Evolutionary conservation across 2,797 vertebrate species (phyloP), one percentile per base, ranked within the genome.

Genomic region (Sebastes vulpes): DNA sequence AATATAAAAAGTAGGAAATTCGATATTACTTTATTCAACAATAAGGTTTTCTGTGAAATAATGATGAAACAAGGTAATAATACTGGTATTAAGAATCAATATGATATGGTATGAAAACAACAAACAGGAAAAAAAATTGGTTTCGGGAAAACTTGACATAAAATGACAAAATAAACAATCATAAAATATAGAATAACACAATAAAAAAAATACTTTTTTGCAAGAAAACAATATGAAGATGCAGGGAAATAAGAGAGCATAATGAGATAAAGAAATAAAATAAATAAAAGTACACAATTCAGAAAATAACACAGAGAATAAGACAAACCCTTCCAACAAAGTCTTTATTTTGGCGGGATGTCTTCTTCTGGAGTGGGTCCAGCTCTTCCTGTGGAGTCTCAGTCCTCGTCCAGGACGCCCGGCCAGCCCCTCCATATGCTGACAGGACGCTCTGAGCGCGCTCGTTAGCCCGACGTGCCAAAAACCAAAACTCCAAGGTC

Each of bases 351-450:
- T 89, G 83, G 85, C 54, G 48, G 54, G 69, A 18, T 28, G 42
- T 77, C 48, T 88, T 68, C 79, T 57, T 70, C 65, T 92, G 92
- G 90, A 92, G 9, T 0, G 1, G 10, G 3, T 87, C 89, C 90
- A 92, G 79, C 61, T 38, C 66, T 4, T 83, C 86, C 89, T 59
- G 77, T 18, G 35, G 88, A 72, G 85, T 28, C 75, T 66, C 75
- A 32, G 21, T 59, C 75, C 58, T 81, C 11, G 18, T 86, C 81
- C 88, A 82, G 80, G 72, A 83, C 32, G 23, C 81, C 74, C 20
- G 77, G 73, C 71, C 76, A 6, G 73, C 83, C 82, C 60, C 72
- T 84, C 91, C 92, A 91, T 92, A 92, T 92, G 92, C 81, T 57
- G 69, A 85, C 85, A 89, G 88, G 85, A 85, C 77, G 75, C 85